These are phyloP conservation scores for Frankliniella intonsa DNA, from an alignment of 2,888 invertebrate species.

Conservation along the genomic window DNA sequence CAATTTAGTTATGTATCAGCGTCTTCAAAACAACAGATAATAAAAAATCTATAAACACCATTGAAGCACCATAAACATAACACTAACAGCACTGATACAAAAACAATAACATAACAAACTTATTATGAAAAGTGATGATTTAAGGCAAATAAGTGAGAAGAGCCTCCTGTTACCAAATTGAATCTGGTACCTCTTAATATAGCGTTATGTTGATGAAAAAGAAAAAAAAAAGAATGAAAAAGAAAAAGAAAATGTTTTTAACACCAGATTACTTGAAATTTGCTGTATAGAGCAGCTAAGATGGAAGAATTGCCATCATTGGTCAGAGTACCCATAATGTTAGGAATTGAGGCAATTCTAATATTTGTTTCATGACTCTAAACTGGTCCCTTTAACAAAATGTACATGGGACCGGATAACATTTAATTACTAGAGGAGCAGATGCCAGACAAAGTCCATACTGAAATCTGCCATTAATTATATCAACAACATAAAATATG, in stretches of 20 bases:
- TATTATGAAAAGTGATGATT: too few species aligned
- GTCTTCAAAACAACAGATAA: too few species aligned
- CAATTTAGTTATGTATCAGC: too few species aligned
- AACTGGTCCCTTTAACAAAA: constrained; percentile 9
- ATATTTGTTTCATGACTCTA: background rate
- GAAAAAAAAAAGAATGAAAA: background rate
- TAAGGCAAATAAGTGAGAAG: too few species aligned
- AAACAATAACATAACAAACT: too few species aligned
- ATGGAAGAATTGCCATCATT: background rate
- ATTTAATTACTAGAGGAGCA: background rate
- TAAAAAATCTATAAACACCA: too few species aligned
- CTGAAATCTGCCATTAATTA: constrained; percentile 1
- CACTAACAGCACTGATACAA: too few species aligned
- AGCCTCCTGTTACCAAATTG: too few species aligned
- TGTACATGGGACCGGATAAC: background rate
- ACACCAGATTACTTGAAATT: background rate
- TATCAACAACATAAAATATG: constrained; percentile 21
- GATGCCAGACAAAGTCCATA: background rate
- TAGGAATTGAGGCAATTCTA: background rate
- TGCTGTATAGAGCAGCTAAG: background rate
- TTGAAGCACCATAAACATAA: too few species aligned
- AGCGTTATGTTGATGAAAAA: background rate
- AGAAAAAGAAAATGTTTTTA: background rate
- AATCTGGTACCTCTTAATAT: background rate
- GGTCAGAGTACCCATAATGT: background rate